Evolutionary conservation across 2,113 vertebrate species (phyloP).

Genomic region (Egretta garzetta): DNA sequence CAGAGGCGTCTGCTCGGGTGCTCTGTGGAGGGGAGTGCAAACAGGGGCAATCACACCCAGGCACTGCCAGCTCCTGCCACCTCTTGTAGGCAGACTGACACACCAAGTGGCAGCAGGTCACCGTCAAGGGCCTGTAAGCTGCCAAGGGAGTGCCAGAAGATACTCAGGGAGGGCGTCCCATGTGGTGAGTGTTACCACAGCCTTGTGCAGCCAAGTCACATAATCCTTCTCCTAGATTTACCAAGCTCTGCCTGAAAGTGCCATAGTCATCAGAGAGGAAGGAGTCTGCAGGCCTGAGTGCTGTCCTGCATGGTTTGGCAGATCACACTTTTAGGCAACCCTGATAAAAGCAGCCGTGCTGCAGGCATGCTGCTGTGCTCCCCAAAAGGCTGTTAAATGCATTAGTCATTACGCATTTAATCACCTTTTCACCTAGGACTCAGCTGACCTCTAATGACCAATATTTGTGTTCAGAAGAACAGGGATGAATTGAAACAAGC

Average conservation of each 20-base stretch:
- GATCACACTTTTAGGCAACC: background rate
- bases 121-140: background rate
- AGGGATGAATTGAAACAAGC: background rate
- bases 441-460: conserved; percentile 16
- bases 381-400: background rate
- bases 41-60: background rate
- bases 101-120: background rate
- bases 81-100: background rate
- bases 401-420: conserved; percentile 7
- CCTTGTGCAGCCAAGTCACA: background rate
- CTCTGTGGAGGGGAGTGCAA: background rate
- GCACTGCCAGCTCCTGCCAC: background rate
- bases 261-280: background rate
- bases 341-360: background rate
- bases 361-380: background rate
- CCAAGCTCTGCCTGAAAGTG: background rate
- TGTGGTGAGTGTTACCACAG: background rate
- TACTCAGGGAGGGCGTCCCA: background rate
- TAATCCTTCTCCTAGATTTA: background rate
- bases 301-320: background rate
- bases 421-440: background rate
- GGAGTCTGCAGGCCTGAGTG: background rate
- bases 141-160: background rate
- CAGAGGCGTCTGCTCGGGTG: background rate
- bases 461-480: background rate